These are phyloP conservation scores for Actinia tenebrosa DNA, from an alignment of 64 coral and sea anemone genomes.

Conservation along the genomic window DNA sequence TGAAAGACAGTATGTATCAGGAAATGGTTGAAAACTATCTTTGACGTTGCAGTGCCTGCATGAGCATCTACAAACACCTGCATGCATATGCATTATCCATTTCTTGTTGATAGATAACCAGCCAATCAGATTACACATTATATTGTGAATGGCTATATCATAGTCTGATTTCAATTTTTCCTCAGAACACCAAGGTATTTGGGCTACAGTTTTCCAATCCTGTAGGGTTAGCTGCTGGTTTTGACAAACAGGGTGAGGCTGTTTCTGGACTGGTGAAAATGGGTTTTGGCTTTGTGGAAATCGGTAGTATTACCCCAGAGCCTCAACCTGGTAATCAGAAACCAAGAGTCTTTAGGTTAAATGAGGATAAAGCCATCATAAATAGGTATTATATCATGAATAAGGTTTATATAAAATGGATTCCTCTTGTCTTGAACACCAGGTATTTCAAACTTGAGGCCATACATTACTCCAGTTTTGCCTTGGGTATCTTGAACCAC, in stretches of 20 bases:
- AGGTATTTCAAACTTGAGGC: no score
- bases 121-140: no score
- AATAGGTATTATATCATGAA: slow-evolving; percentile 62
- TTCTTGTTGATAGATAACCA: no score
- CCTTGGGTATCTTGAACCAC: no score
- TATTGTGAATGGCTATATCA: no score
- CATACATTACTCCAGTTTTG: no score
- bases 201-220: slow-evolving; percentile 85
- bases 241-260: slow-evolving; percentile 98
- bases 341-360: slow-evolving; percentile 85
- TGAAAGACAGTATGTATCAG: no score
- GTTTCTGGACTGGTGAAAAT: slow-evolving; percentile 78
- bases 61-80: no score
- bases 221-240: slow-evolving; percentile 92
- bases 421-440: no score
- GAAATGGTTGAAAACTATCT: no score
- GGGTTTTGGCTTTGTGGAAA: slow-evolving; percentile 99
- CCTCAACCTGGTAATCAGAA: slow-evolving; percentile 77
- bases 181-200: slow-evolving; percentile 88
- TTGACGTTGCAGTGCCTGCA: no score
- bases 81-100: no score
- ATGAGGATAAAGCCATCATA: slow-evolving; percentile 88
- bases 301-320: slow-evolving; percentile 87
- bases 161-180: not conserved
- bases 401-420: not conserved